Conservation (phyloP, 2,797 vertebrate species). For the Semotilus atromaculatus region DNA sequence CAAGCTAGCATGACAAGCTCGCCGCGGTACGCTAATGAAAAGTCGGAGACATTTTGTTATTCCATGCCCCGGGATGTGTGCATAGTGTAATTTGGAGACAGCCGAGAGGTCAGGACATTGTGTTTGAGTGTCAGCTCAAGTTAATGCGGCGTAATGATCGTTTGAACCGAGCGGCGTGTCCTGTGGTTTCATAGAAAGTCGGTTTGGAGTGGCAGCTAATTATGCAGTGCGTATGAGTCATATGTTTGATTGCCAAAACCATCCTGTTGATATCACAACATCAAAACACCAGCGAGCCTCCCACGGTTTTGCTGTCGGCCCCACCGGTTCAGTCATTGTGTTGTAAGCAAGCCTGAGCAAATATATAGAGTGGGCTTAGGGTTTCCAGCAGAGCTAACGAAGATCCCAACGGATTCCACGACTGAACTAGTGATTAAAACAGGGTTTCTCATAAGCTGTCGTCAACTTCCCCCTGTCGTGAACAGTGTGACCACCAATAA, state of each 20-base stretch:
- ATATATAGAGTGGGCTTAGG: conserved; percentile 32
- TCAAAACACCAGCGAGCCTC: conserved; percentile 41
- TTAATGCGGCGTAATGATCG: conserved; percentile 73
- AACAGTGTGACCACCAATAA: conserved; percentile 70
- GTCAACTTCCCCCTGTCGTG: conserved; percentile 66
- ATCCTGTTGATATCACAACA: conserved; percentile 43
- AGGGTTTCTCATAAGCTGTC: conserved; percentile 66
- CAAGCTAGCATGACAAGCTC: conserved; percentile 75
- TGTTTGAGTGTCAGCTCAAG: conserved; percentile 73
- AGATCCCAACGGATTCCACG: conserved; percentile 19
- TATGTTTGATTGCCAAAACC: conserved; percentile 35
- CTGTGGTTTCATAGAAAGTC: conserved; percentile 54
- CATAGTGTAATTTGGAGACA: conserved; percentile 80
- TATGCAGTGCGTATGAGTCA: conserved; percentile 45
- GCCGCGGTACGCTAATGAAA: conserved; percentile 77
- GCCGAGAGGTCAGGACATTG: conserved; percentile 78
- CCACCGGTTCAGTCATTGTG: conserved; percentile 25
- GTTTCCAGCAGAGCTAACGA: conserved; percentile 36
- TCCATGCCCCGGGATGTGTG: conserved; percentile 74
- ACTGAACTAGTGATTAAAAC: conserved; percentile 45
- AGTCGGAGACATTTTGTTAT: conserved; percentile 74
- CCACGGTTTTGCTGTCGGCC: conserved; percentile 32
- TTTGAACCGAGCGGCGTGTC: conserved; percentile 70
- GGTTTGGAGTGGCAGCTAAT: conserved; percentile 52
- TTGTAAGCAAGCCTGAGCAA: conserved; percentile 17